Percentiles rank a stretch among this genome's conserved stretches.
Evolutionary conservation across 2,888 invertebrate genomes (phyloP).

Genomic region (Drosophila gaucha): DNA sequence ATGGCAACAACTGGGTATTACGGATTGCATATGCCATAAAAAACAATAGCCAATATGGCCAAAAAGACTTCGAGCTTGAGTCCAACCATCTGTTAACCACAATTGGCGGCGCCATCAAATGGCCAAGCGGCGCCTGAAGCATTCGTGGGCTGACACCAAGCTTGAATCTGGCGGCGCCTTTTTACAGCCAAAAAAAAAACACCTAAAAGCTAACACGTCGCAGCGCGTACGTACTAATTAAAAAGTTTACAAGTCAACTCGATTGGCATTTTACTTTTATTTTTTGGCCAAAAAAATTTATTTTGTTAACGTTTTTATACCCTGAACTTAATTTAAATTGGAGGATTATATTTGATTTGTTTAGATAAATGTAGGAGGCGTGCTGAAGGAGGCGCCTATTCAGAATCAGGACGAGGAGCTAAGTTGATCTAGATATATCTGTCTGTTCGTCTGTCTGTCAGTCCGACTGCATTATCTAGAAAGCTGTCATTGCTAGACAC

Average conservation of each 20-base stretch:
- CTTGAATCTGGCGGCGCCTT: slow-evolving; percentile 67
- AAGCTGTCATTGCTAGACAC: no score
- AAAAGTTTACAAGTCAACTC: slow-evolving; percentile 76
- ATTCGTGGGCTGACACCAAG: slow-evolving; percentile 60
- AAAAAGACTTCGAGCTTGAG: slow-evolving; percentile 30
- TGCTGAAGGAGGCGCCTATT: background rate
- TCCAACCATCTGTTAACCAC: slow-evolving; percentile 26
- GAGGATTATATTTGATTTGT: background rate
- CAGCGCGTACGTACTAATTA: slow-evolving; percentile 74
- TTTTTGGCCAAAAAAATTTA: background rate
- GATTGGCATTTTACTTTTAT: slow-evolving; percentile 41
- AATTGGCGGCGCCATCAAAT: slow-evolving; percentile 72
- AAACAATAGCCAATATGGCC: slow-evolving; percentile 33
- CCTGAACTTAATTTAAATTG: background rate
- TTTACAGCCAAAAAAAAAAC: slow-evolving; percentile 64
- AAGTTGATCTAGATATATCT: no score
- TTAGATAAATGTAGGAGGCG: background rate
- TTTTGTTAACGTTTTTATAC: background rate
- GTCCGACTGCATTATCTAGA: no score
- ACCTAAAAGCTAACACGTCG: slow-evolving; percentile 68
- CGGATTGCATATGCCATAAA: slow-evolving; percentile 51
- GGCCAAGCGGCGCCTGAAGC: slow-evolving; percentile 63
- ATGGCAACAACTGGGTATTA: slow-evolving; percentile 33
- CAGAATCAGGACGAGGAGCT: no score
- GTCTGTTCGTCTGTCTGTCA: no score